Evolutionary conservation across 2,113 vertebrate species (phyloP), one percentile per base, ranked within the genome.

Genomic region (Tursiops truncatus): DNA sequence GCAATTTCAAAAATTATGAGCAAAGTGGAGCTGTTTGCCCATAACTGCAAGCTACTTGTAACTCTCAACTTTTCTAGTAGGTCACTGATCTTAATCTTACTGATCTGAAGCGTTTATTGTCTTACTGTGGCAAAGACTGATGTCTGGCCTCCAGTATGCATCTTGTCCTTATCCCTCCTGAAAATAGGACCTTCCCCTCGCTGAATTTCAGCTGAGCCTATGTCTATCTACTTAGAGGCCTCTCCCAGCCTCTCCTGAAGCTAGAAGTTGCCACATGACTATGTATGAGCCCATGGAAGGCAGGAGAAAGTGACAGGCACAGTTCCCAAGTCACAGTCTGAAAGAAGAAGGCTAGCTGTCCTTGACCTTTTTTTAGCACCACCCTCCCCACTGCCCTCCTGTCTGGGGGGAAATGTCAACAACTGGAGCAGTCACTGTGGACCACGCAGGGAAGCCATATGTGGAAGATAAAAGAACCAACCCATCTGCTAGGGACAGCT

Each of bases 1-100:
- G 9, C 53, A 95, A 81, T 71, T 96, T 91, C 20, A 79, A 91
- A 91, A 96, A 80, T 58, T 79, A 83, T 14, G 4, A 96, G 41
- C 41, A 67, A 92, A 68, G 38, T 3, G 94, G 8, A 90, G 13
- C 56, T 91, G 28, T 84, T 60, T 28, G 50, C 6, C 62, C 28
- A 50, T n/a, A 12, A 93, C 0, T 73, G 50, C n/a, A 65, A 58
- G 53, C 3, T 36, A 67, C 38, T 31, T 88, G 5, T 79, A 81
- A 86, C 10, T 38, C 23, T n/a, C 15, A 82, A 62, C 14, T 58
- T 89, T 77, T 67, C 60, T 65, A 38, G 21, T 33, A 74, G 41
- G 44, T 63, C 50, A 80, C 1, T 56, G 21, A 71, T 53, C 44
- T 86, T 89, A 21, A 41, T 28, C 17, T 76, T 85, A 85, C 1